A percentile compares a stretch with the other conserved stretches of the same genome.
Evolutionary conservation across 2,888 invertebrate species (phyloP).

Genomic region (Volucella bombylans): DNA sequence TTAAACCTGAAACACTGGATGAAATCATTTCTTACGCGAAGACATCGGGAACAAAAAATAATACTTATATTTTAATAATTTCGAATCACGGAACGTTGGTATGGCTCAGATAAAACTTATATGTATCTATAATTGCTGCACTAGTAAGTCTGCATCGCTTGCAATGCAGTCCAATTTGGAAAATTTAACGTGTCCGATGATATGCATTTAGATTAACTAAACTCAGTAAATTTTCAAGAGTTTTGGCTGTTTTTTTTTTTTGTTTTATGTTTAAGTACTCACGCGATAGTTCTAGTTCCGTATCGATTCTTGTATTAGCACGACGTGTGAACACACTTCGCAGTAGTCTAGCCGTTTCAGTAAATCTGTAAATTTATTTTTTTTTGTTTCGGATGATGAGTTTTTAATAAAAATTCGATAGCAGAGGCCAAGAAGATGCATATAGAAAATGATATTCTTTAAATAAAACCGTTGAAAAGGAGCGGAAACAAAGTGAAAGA

Average conservation of each 20-base stretch:
- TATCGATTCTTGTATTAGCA: conserved; percentile 90
- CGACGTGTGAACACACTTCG: conserved; percentile 94
- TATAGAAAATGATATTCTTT: conserved; percentile 15
- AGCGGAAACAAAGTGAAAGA: neutral
- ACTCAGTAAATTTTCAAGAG: neutral
- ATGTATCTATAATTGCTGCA: too few species aligned
- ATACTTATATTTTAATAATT: too few species aligned
- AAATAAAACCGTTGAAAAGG: neutral
- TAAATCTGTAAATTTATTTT: conserved; percentile 88
- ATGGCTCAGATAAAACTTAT: too few species aligned
- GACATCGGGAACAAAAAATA: too few species aligned
- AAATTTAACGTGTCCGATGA: neutral
- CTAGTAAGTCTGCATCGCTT: too few species aligned
- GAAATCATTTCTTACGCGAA: too few species aligned
- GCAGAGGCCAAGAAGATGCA: conserved; percentile 7
- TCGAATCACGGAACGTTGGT: too few species aligned
- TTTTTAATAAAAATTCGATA: conserved; percentile 30
- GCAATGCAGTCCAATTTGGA: too few species aligned
- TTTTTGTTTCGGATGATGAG: conserved; percentile 42
- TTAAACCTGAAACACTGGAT: too few species aligned
- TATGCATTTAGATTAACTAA: neutral
- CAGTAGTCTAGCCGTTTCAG: conserved; percentile 97
- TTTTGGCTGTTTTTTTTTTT: conserved; percentile 19
- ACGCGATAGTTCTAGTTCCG: conserved; percentile 96
- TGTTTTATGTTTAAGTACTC: conserved; percentile 84